phyloP scores from a whole-genome alignment of 1,140 invertebrate species.

The Pantala flavescens region DNA sequence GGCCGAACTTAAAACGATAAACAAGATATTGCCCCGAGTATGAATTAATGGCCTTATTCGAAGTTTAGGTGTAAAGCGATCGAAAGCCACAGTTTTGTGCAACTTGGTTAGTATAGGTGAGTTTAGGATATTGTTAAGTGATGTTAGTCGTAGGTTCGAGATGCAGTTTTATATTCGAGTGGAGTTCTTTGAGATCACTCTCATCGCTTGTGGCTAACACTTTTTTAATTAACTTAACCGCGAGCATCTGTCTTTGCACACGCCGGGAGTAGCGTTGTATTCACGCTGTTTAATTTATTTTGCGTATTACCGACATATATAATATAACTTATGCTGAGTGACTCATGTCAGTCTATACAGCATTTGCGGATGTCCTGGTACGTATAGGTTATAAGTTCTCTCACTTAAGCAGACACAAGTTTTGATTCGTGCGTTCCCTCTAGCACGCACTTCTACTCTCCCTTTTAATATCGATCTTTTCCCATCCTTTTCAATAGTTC shows the following conservation, averaged over 20 bases:
- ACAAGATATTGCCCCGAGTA: not conserved
- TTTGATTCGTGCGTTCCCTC: too few relatives aligned
- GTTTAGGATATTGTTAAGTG: not conserved
- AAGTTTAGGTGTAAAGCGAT: not conserved
- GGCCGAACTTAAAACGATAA: not conserved
- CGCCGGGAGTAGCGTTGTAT: too few relatives aligned
- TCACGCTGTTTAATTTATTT: too few relatives aligned
- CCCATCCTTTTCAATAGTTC: too few relatives aligned
- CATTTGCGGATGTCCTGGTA: too few relatives aligned
- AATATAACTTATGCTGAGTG: too few relatives aligned
- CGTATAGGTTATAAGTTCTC: too few relatives aligned
- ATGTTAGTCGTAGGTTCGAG: not conserved
- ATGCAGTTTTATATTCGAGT: not conserved
- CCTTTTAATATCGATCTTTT: too few relatives aligned
- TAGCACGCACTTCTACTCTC: too few relatives aligned
- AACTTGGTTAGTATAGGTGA: not conserved
- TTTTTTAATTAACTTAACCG: not conserved
- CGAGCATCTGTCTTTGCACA: not conserved
- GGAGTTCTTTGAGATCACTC: not conserved
- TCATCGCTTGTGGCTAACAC: not conserved
- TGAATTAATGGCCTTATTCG: not conserved
- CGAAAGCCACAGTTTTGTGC: not conserved
- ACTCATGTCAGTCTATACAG: too few relatives aligned
- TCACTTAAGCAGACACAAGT: too few relatives aligned
- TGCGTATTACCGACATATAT: too few relatives aligned